Evolutionary conservation across 2,888 invertebrate genomes (phyloP).

Genomic region (Cosmorhoe ocellata): DNA sequence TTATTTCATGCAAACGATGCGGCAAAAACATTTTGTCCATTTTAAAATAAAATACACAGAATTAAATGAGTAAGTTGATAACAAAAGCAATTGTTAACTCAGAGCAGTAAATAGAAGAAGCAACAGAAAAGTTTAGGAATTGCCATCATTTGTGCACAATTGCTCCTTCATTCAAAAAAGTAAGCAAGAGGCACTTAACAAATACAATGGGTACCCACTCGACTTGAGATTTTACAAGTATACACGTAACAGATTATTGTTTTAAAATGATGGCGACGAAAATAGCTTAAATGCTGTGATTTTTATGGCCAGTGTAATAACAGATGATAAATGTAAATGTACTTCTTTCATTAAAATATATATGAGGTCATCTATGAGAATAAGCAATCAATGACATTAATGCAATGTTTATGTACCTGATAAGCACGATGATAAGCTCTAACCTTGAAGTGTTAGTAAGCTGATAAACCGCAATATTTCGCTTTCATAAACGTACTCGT

Average conservation of each 20-base stretch:
- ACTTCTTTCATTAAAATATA: no score
- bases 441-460: slow-evolving; percentile 7
- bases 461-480: slow-evolving; percentile 5
- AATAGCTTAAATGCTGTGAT: slow-evolving; percentile 22
- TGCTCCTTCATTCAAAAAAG: slow-evolving; percentile 37
- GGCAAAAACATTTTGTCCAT: not conserved
- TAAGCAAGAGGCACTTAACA: slow-evolving; percentile 44
- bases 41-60: not conserved
- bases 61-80: not conserved
- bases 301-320: no score
- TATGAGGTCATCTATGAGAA: no score
- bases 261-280: slow-evolving; percentile 35
- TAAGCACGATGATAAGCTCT: slow-evolving; percentile 1
- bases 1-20: not conserved
- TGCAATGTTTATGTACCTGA: not conserved
- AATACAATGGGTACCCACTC: slow-evolving; percentile 48
- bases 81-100: slow-evolving; percentile 8
- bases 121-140: slow-evolving; percentile 37
- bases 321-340: no score
- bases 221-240: slow-evolving; percentile 43
- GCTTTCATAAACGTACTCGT: slow-evolving; percentile 14
- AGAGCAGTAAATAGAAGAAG: slow-evolving; percentile 22
- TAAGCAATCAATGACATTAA: not conserved
- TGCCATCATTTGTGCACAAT: slow-evolving; percentile 43
- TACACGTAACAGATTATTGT: slow-evolving; percentile 44